Percentiles rank a stretch among this genome's conserved stretches.
These are phyloP conservation scores for Pseudopipra pipra DNA, from an alignment of 2,113 vertebrate species.

Conservation along the genomic window DNA sequence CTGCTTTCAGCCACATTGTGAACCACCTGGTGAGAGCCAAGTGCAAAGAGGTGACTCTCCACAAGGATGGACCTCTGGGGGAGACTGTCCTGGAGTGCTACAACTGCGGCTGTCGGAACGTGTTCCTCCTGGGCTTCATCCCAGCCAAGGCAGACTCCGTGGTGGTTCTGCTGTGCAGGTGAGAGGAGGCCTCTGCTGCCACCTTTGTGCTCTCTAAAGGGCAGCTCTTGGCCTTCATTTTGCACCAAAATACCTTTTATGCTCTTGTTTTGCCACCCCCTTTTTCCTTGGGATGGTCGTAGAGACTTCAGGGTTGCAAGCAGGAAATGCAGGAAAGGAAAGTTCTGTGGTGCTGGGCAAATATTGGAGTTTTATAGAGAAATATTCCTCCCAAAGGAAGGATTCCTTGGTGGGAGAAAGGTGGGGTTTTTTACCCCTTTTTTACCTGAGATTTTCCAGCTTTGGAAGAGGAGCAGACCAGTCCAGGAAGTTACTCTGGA, in stretches of 20 bases:
- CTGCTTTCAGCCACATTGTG: constrained; percentile 89
- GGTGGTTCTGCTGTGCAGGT: constrained; percentile 97
- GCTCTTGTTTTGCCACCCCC: rapidly evolving
- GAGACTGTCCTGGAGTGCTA: constrained; percentile 98
- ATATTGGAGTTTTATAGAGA: neutral
- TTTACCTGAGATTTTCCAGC: neutral
- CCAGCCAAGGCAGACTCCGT: constrained; percentile 97
- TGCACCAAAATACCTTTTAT: neutral
- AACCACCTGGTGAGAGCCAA: constrained; percentile 98
- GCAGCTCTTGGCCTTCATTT: neutral
- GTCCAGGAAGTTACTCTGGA: neutral
- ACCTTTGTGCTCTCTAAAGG: neutral
- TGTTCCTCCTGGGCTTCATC: constrained; percentile 98
- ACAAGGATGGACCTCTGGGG: constrained; percentile 95
- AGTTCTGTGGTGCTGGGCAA: rapidly evolving
- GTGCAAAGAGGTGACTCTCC: constrained; percentile 97
- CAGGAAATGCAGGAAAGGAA: neutral
- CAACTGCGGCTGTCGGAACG: constrained; percentile 96
- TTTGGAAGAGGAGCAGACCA: neutral
- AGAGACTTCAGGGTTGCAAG: rapidly evolving
- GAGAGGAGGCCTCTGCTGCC: neutral
- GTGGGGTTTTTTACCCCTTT: neutral
- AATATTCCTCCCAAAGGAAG: neutral
- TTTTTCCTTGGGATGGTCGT: neutral
- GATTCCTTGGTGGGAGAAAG: neutral